These are phyloP conservation scores for Andrena bucephala DNA, from an alignment of 2,888 invertebrate species.

Conservation along the genomic window DNA sequence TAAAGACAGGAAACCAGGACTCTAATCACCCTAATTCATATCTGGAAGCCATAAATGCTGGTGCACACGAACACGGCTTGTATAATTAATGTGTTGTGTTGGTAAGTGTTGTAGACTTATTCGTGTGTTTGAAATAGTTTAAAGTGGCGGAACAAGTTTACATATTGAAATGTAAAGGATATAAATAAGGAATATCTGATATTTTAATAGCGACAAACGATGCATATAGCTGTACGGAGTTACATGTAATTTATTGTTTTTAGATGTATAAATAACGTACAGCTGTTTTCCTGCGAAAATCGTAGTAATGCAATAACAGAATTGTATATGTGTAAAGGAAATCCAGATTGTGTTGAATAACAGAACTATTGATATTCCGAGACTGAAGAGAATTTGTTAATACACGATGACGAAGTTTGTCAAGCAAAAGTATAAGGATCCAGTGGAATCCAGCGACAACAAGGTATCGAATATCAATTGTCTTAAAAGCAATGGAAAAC, in stretches of 20 bases:
- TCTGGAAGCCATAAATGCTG: not conserved
- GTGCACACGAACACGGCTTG: not conserved
- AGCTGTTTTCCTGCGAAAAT: not conserved
- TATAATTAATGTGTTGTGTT: not conserved
- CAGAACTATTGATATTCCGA: not conserved
- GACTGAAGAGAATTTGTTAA: not conserved
- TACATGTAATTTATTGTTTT: not conserved
- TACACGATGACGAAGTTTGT: not conserved
- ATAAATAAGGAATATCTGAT: not conserved
- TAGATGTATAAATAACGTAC: not conserved
- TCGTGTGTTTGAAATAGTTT: not conserved
- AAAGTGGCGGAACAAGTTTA: not conserved
- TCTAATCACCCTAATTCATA: not conserved
- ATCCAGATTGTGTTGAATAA: not conserved
- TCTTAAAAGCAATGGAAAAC: not conserved
- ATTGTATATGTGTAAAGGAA: not conserved
- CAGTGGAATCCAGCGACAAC: not conserved
- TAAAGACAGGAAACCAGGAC: not conserved
- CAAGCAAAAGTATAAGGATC: not conserved
- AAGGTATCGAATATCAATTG: not conserved
- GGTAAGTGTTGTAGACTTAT: not conserved
- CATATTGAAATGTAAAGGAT: not conserved
- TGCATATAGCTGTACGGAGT: not conserved
- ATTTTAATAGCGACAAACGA: not conserved
- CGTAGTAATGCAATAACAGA: not conserved